Conservation (phyloP, 2,888 invertebrate genomes). For the Zootermopsis nevadensis region DNA sequence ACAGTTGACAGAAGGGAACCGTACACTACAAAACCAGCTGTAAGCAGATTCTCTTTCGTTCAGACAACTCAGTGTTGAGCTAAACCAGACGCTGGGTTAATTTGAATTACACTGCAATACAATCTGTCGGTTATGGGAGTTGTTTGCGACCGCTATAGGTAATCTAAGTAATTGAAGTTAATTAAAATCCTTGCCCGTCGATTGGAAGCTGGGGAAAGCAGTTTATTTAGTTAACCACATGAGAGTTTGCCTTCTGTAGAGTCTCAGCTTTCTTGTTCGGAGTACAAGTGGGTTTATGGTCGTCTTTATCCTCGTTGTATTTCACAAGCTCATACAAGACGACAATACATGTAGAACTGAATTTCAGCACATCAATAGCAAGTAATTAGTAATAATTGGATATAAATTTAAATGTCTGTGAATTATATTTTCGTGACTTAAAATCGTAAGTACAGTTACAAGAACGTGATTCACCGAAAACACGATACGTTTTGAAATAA, state of each 20-base stretch:
- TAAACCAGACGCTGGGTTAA: neutral
- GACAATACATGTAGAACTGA: too few species aligned
- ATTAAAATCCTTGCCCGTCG: constrained; percentile 22
- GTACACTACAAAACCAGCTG: neutral
- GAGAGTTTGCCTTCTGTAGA: neutral
- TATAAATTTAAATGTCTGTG: too few species aligned
- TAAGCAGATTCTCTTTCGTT: constrained; percentile 15
- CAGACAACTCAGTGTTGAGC: neutral
- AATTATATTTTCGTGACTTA: too few species aligned
- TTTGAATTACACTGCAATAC: neutral
- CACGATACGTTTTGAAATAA: too few species aligned
- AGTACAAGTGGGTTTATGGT: neutral
- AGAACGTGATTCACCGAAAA: too few species aligned
- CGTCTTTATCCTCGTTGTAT: neutral
- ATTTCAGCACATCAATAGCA: too few species aligned
- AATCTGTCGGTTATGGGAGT: neutral
- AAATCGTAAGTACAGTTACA: too few species aligned
- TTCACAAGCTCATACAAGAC: neutral
- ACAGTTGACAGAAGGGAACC: constrained; percentile 2
- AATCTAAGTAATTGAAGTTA: constrained; percentile 23
- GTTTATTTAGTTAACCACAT: constrained; percentile 11
- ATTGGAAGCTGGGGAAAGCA: neutral
- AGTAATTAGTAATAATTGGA: too few species aligned
- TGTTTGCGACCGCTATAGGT: neutral
- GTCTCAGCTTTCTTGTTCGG: neutral